phyloP scores from a whole-genome alignment of 2,888 invertebrate genomes.

The Nemurella pictetii region DNA sequence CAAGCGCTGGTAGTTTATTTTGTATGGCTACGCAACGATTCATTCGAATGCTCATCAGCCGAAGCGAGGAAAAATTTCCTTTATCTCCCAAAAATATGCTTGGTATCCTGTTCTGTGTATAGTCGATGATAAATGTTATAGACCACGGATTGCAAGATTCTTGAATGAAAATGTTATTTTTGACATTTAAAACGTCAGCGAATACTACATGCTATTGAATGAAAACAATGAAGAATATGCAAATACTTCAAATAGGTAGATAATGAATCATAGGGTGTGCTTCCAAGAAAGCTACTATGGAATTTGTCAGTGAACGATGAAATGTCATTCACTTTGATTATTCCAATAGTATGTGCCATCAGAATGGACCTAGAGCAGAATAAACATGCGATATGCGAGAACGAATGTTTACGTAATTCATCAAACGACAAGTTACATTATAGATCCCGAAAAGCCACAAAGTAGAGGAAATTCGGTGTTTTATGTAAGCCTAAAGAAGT shows the following conservation, averaged over 20 bases:
- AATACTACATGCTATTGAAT: neutral
- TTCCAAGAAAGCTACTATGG: neutral
- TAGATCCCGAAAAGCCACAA: neutral
- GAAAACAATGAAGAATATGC: neutral
- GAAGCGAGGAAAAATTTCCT: slow-evolving; percentile 3
- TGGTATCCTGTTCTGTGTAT: neutral
- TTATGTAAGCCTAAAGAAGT: neutral
- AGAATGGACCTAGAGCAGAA: too few species aligned
- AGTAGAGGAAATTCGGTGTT: neutral
- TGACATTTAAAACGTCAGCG: neutral
- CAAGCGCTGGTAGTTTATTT: neutral
- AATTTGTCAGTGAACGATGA: neutral
- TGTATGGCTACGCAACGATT: slow-evolving; percentile 27
- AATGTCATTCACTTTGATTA: neutral
- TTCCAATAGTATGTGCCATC: neutral
- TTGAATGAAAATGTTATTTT: neutral
- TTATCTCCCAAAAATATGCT: slow-evolving; percentile 19
- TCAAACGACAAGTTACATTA: too few species aligned
- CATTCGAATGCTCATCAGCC: slow-evolving; percentile 30
- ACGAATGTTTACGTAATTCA: too few species aligned
- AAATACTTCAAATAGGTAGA: neutral
- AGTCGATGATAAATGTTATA: slow-evolving; percentile 5
- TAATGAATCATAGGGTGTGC: neutral
- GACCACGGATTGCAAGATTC: neutral
- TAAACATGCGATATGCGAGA: too few species aligned